phyloP scores from a whole-genome alignment of 2,888 invertebrate species.

The Megastigmus dorsalis region DNA sequence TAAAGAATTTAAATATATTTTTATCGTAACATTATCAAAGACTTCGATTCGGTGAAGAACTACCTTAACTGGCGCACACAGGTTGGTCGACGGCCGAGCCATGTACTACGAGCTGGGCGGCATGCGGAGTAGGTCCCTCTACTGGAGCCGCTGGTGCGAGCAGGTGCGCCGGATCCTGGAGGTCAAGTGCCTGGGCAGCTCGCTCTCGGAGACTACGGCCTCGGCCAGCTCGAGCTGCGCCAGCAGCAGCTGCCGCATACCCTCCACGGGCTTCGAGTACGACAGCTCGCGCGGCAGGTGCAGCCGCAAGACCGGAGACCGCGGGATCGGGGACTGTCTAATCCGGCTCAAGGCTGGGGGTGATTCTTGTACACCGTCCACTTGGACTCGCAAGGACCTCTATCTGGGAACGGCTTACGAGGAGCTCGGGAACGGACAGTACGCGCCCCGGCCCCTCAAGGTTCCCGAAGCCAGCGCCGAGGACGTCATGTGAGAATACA shows the following conservation, averaged over 20 bases:
- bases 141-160: constrained; percentile 80
- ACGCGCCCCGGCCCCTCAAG: constrained; percentile 61
- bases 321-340: neutral
- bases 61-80: constrained; percentile 38
- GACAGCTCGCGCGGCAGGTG: neutral
- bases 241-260: constrained; percentile 68
- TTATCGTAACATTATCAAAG: too few species aligned
- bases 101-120: constrained; percentile 81
- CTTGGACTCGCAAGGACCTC: constrained; percentile 78
- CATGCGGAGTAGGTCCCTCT: neutral
- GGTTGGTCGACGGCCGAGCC: constrained; percentile 69
- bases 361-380: constrained; percentile 9
- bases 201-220: constrained; percentile 77
- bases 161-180: constrained; percentile 74
- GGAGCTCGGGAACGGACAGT: constrained; percentile 61
- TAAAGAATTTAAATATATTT: too few species aligned
- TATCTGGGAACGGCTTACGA: constrained; percentile 75
- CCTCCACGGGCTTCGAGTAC: neutral
- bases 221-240: constrained; percentile 74
- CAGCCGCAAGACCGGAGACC: neutral
- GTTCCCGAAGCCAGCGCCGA: constrained; percentile 63
- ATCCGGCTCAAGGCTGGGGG: neutral
- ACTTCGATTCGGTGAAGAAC: too few species aligned
- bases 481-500: constrained; percentile 54
- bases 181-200: constrained; percentile 73